These are phyloP conservation scores for Macroglossus sobrinus DNA, from an alignment of 2,113 vertebrate species.

Conservation along the genomic window DNA sequence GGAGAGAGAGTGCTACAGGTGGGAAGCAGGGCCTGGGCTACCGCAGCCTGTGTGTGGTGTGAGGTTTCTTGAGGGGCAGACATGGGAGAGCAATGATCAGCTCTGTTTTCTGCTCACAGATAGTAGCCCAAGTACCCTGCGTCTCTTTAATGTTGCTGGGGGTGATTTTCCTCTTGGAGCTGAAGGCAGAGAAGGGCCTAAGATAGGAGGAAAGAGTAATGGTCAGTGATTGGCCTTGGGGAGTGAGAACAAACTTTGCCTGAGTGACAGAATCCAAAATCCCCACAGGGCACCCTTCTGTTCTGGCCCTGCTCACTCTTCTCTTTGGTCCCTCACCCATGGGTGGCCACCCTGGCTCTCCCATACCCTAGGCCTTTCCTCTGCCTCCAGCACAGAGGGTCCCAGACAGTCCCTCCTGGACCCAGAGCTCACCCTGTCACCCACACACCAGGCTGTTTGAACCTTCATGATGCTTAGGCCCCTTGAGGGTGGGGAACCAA, in stretches of 20 bases:
- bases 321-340: background rate
- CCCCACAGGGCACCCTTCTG: background rate
- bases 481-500: background rate
- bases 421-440: background rate
- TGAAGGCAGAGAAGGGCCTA: background rate
- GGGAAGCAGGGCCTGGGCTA: background rate
- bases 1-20: background rate
- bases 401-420: no score
- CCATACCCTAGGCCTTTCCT: background rate
- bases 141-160: rapidly evolving
- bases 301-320: background rate
- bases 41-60: rapidly evolving
- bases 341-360: background rate
- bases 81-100: background rate
- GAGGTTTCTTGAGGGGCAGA: background rate
- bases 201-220: background rate
- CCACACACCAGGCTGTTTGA: background rate
- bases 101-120: background rate
- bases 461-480: background rate
- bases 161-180: background rate
- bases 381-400: background rate
- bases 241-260: background rate
- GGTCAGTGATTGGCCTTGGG: background rate
- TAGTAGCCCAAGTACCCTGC: rapidly evolving
- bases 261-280: background rate